Base-by-base conservation (phyloP, 2,888 invertebrate genomes). In the Tachystola acroxantha region DNA sequence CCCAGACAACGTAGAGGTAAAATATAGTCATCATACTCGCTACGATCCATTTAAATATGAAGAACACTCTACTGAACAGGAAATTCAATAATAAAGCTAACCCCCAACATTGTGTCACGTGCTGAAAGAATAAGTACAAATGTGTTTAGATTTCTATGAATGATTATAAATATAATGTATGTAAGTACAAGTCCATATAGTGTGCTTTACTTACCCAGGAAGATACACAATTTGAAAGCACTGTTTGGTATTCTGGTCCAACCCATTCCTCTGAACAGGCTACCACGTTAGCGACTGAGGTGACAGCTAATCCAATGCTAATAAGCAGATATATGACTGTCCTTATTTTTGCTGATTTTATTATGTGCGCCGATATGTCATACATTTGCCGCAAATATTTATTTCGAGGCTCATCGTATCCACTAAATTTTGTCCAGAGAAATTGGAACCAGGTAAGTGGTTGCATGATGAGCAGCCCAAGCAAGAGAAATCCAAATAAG, bases 1-100 rank as follows among this genome's bases (percentile, higher is more conserved):
- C 85, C 75, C 92, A 90, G n/a, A 95, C 91, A 33, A 92, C 88
- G 67, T 89, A 90, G 0, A 91, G 77, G 64, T 95, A 96, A 43
- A 91, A 85, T 0, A 77, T 53, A 0, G 93, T 89, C 61, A 94
- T 91, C 0, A 88, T 61, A 1, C 90, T 68, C 11, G 93, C 94
- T 33, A 94, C 88, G 1, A 91, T 55, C 54, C 96, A 89, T 85
- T 97, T 97, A 33, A 96, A 81, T 48, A 94, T 87, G 57, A 94
- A 94, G 47, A 95, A 94, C 13, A 97, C 93, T 56, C 96, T 89
- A 35, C 96, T 90, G 73, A 97, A 97, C 5, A 96, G 81, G 55
- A 95, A 96, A 48, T 92, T 92, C 61, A 94, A 89, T 10, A 92
- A 74, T 48, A 92, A 80, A 0, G 90, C 89, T 40, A 92, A 59